A percentile compares a stretch with the other conserved stretches of the same genome.
These are phyloP conservation scores for Bhutanitis thaidina DNA, from an alignment of 2,888 invertebrate species.

Conservation along the genomic window DNA sequence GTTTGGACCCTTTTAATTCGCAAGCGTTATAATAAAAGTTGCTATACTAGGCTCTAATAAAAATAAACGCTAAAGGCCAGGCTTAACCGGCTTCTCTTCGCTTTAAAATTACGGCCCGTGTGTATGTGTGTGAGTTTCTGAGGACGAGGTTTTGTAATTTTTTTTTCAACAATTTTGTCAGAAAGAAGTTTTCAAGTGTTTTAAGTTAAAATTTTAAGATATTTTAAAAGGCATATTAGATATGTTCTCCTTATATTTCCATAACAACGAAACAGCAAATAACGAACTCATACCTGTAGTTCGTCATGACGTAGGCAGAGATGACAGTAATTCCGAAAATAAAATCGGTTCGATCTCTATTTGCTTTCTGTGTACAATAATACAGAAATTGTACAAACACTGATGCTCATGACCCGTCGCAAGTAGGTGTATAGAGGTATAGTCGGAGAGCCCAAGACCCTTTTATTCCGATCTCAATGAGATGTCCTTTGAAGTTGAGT, in stretches of 20 bases:
- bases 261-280: too few species aligned
- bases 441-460: constrained; percentile 5
- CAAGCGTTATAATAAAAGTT: constrained; percentile 38
- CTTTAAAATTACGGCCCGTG: constrained; percentile 24
- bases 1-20: constrained; percentile 33
- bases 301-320: too few species aligned
- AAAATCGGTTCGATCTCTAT: too few species aligned
- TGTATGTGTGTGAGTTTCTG: constrained; percentile 25
- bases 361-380: not conserved
- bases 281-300: too few species aligned
- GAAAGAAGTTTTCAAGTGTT: too few species aligned
- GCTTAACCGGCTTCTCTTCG: constrained; percentile 27
- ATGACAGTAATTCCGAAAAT: too few species aligned
- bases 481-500: constrained; percentile 15
- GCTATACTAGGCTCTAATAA: constrained; percentile 34
- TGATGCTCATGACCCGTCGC: constrained; percentile 11
- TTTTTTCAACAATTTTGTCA: too few species aligned
- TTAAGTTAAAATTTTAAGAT: too few species aligned
- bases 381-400: constrained; percentile 7
- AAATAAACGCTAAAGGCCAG: constrained; percentile 38
- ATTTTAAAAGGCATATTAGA: too few species aligned
- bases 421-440: constrained; percentile 11
- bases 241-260: too few species aligned
- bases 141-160: too few species aligned
- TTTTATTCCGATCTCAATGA: constrained; percentile 17